Evolutionary conservation across 92 coral and sea anemone species (phyloP), one percentile per base, ranked within the genome.

Genomic region (Epizoanthus rinbou): DNA sequence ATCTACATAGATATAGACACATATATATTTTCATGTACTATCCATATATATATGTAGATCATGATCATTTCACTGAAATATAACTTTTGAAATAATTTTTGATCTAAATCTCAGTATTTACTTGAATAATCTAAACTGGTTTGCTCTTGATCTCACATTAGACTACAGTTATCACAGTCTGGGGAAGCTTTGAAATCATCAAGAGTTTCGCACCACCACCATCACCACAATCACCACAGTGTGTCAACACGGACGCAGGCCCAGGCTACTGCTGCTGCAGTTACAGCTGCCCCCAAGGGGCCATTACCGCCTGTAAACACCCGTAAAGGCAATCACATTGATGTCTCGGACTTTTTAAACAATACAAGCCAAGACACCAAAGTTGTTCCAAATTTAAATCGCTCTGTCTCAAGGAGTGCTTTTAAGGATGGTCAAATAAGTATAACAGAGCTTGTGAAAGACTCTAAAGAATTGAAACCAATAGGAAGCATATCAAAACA

Each of bases 281-380:
- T 62, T 45, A 78, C 75, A 45, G 66, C 73, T 17, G 57, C 80
- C 13, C 74, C 86, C 9, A 90, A 90, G 88, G 98, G 92, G 10
- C 89, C 97, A 10, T 72, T 97, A 37, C 99, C 98, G 0, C 99
- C 99, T 23, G 94, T 97, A 6, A 97, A 90, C 80, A 97, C 98
- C 5, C 92, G 90, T 23, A 97, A 97, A 63, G 89, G 97, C 57
- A 92, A 78, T 80, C 94, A 92, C 81, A 94, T 97, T 66, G 99
- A 97, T 41, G 98, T 97, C 64, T 97, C 99, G 56, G 99, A 97
- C 94, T 94, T 97, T 84, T 78, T 97, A 78, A 86, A 72, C 53
- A 91, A 79, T 86, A 54, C 94, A 18, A 89, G 86, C 90, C 98
- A 93, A 45, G 98, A 93, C 21, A 72, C 98, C 59, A 91, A 91